Evolutionary conservation across 2,113 vertebrate species (phyloP).

Genomic region (Opisthocomus hoazin): DNA sequence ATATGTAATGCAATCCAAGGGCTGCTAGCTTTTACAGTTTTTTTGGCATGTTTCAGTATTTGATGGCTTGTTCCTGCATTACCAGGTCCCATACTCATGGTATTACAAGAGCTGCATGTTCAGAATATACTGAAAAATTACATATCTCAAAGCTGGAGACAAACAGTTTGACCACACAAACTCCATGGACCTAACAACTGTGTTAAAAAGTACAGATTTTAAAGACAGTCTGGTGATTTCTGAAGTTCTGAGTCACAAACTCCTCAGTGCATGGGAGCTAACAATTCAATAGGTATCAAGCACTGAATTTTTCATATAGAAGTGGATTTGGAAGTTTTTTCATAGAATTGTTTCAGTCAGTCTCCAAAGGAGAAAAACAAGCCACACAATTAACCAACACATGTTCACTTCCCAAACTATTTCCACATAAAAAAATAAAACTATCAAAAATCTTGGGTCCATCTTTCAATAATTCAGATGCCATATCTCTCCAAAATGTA

Average conservation of each 20-base stretch:
- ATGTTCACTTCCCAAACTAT: background rate
- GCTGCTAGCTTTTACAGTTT: background rate
- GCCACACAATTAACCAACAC: background rate
- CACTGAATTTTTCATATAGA: background rate
- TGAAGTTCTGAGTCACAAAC: background rate
- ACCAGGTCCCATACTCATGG: background rate
- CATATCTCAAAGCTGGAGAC: background rate
- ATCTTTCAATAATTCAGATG: background rate
- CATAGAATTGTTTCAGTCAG: background rate
- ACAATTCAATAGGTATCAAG: background rate
- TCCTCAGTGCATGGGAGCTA: background rate
- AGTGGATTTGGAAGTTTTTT: background rate
- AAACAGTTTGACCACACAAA: background rate
- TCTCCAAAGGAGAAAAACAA: background rate
- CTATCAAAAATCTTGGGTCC: background rate
- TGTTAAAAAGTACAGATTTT: background rate
- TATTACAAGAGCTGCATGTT: fast-evolving
- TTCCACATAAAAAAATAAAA: background rate
- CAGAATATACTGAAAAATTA: background rate
- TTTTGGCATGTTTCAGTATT: background rate
- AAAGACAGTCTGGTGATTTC: background rate
- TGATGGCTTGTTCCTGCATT: background rate
- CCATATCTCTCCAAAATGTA: background rate
- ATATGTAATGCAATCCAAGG: background rate
- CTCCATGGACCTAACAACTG: background rate